Base-by-base conservation (phyloP, 2,797 vertebrate species). In the Sternarchorhynchus goeldii region DNA sequence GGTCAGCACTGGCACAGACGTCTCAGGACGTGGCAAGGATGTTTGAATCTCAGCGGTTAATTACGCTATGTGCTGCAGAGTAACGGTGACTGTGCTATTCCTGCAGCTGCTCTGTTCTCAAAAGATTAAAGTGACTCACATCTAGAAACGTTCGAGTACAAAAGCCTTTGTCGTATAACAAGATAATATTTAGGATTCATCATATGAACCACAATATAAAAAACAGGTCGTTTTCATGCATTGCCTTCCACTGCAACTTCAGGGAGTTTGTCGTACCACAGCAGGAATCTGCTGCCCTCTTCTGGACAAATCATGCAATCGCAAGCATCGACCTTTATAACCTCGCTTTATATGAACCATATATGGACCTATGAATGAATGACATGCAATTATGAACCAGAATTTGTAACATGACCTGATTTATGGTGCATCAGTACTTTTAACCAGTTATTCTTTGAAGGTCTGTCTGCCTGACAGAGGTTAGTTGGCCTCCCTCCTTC, bases 281-380 rank as follows among this genome's bases (percentile, higher is more conserved):
- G 32, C 21, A 53, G 71, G 14, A 32, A 45, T 18, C 14, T 64
- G 45, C 21, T 41, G 34, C 67, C 76, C 79, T 83, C 79, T 83
- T 69, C 60, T 83, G 82, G 50, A 73, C 57, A 58, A 50, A 67
- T 16, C 20, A 29, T 57, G 58, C 32, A 57, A 75, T 20, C 5
- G 31, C 29, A 62, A 14, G 12, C 70, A n/a, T 36, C 25, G 25
- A 25, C 25, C 25, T 25, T 25, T 25, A 59, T 2, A 50, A 60
- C 6, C 53, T 8, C 62, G 5, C 17, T 31, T 14, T 7, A 12
- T 25, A 31, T 4, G 53, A 72, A n/a, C 41, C 5, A 25, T 25
- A 25, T 25, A 25, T 1, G 5, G 16, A 69, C 67, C 14, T 10
- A 17, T 25, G 25, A 29, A 29, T 2, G 10, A n/a, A 50, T 20